These are phyloP conservation scores for Pseudococcus jackbeardsleyi DNA, from an alignment of 2,888 invertebrate species.

Conservation along the genomic window DNA sequence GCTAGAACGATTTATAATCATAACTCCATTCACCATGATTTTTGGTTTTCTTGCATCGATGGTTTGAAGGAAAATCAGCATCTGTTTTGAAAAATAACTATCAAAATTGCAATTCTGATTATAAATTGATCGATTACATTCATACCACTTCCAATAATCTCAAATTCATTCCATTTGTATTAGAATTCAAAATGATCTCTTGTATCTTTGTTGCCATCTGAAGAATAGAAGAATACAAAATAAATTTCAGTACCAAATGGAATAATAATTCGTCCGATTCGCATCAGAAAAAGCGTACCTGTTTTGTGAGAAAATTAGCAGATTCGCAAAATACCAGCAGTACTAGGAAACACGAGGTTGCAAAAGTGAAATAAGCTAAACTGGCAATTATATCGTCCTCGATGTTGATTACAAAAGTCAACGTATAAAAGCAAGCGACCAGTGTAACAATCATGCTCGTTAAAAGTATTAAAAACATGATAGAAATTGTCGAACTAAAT, in stretches of 20 bases:
- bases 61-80: background rate
- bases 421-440: background rate
- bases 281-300: background rate
- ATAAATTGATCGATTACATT: background rate
- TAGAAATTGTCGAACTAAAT: background rate
- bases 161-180: background rate
- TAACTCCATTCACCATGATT: conserved; percentile 5
- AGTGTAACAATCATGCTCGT: background rate
- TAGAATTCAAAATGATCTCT: background rate
- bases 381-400: background rate
- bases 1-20: background rate
- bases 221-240: background rate
- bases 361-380: background rate
- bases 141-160: background rate
- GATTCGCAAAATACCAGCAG: background rate
- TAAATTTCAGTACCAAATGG: too few relatives aligned
- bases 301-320: background rate
- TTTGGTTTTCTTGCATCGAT: background rate
- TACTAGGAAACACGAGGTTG: background rate
- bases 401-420: background rate
- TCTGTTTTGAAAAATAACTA: background rate
- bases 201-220: background rate
- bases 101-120: background rate
- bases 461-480: background rate
- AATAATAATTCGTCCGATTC: too few relatives aligned